A percentile compares a stretch with the other conserved stretches of the same genome.
These are phyloP conservation scores for Centropyge bicolor DNA, from an alignment of 2,797 vertebrate genomes.

Conservation along the genomic window DNA sequence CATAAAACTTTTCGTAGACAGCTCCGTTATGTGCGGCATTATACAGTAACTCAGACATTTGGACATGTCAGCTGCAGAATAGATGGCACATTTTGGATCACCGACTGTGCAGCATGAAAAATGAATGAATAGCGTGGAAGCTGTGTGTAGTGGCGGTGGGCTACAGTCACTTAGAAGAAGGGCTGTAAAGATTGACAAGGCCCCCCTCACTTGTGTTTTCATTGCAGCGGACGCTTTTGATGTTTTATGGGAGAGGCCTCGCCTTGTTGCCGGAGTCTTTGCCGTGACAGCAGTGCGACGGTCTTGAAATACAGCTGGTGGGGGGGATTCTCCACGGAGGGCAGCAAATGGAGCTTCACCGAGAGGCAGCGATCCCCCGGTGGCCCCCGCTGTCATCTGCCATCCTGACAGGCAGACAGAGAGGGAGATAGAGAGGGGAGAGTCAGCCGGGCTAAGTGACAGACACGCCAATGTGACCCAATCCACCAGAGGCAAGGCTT, in stretches of 20 bases:
- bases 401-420: conserved; percentile 70
- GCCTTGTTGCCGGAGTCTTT: conserved; percentile 63
- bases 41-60: conserved; percentile 56
- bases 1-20: conserved; percentile 61
- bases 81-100: conserved; percentile 63
- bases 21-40: conserved; percentile 45
- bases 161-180: conserved; percentile 58
- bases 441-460: conserved; percentile 63
- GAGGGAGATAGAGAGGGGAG: conserved; percentile 55
- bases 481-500: conserved; percentile 61
- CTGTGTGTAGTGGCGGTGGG: conserved; percentile 34
- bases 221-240: conserved; percentile 68
- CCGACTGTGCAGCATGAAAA: conserved; percentile 58
- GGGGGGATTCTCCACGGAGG: conserved; percentile 66
- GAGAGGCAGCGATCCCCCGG: conserved; percentile 53
- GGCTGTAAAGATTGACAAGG: conserved; percentile 74
- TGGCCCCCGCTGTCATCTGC: conserved; percentile 72
- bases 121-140: conserved; percentile 59
- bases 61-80: conserved; percentile 68
- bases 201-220: conserved; percentile 70
- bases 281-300: conserved; percentile 69
- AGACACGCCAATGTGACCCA: conserved; percentile 58
- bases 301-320: conserved; percentile 78
- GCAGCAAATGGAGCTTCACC: conserved; percentile 77
- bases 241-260: conserved; percentile 75